phyloP scores from a whole-genome alignment of 2,797 vertebrate genomes.

The Masticophis lateralis region DNA sequence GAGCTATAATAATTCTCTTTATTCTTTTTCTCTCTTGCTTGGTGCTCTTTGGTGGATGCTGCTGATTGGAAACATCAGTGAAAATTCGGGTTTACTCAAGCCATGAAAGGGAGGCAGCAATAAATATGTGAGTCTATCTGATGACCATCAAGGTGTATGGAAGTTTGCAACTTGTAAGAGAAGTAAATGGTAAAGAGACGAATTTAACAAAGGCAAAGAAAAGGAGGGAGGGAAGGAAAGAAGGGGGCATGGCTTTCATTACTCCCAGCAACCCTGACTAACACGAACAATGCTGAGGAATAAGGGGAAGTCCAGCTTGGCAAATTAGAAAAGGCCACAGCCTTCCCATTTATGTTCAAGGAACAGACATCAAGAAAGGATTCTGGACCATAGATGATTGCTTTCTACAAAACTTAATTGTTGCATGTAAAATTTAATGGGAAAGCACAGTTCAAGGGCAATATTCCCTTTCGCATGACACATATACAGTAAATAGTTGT shows the following conservation, averaged over 20 bases:
- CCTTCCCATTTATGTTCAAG: background rate
- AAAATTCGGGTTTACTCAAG: background rate
- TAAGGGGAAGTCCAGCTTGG: background rate
- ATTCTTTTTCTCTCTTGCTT: background rate
- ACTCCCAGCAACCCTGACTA: background rate
- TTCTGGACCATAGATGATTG: background rate
- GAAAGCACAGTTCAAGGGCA: background rate
- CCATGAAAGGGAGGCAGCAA: background rate
- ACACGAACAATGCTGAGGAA: background rate
- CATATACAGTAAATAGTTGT: background rate
- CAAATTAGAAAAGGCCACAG: background rate
- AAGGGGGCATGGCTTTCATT: background rate
- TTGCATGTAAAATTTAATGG: background rate
- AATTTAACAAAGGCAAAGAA: background rate
- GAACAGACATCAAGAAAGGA: background rate
- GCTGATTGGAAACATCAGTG: slow-evolving; percentile 26
- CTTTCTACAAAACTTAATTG: background rate
- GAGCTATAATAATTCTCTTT: background rate
- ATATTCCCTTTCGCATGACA: background rate
- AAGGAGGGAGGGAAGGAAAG: background rate
- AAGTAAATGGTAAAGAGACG: background rate
- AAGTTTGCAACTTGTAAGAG: background rate
- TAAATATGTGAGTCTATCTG: background rate
- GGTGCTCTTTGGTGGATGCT: background rate
- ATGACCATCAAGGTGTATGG: background rate